A percentile compares a stretch with the other conserved stretches of the same genome.
These are phyloP conservation scores for Archips xylosteana DNA, from an alignment of 2,888 invertebrate genomes.

Conservation along the genomic window DNA sequence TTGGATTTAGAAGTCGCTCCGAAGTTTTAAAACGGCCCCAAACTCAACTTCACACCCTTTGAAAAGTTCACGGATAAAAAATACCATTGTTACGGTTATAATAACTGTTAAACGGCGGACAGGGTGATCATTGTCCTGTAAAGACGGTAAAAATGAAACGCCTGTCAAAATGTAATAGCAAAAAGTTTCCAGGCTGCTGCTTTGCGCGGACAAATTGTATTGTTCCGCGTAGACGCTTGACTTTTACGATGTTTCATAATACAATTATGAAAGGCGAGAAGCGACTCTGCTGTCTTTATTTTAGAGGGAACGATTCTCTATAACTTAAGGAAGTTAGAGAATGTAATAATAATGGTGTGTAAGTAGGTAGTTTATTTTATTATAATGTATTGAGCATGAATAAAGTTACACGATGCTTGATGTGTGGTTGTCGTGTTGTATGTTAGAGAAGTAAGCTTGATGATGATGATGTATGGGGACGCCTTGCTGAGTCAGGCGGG, in stretches of 20 bases:
- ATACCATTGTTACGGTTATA: conserved; percentile 46
- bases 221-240: conserved; percentile 18
- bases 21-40: conserved; percentile 50
- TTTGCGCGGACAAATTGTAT: conserved; percentile 43
- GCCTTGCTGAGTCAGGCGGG: too few species aligned
- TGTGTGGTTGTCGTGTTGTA: too few species aligned
- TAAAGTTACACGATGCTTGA: too few species aligned
- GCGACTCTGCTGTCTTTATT: background rate
- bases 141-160: conserved; percentile 53
- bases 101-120: conserved; percentile 48
- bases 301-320: background rate
- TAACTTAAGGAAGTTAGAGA: background rate
- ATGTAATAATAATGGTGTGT: background rate
- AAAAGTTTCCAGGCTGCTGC: conserved; percentile 51
- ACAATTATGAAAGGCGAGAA: conserved; percentile 14
- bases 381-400: background rate
- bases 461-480: too few species aligned
- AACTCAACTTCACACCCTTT: conserved; percentile 52
- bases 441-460: too few species aligned
- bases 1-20: conserved; percentile 52
- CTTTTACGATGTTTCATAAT: conserved; percentile 27
- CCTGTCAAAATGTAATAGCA: conserved; percentile 62
- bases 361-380: background rate
- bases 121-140: conserved; percentile 44
- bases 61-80: conserved; percentile 47